Evolutionary conservation across 2,113 vertebrate species (phyloP), one percentile per base, ranked within the genome.

Genomic region (Megaleporinus macrocephalus): DNA sequence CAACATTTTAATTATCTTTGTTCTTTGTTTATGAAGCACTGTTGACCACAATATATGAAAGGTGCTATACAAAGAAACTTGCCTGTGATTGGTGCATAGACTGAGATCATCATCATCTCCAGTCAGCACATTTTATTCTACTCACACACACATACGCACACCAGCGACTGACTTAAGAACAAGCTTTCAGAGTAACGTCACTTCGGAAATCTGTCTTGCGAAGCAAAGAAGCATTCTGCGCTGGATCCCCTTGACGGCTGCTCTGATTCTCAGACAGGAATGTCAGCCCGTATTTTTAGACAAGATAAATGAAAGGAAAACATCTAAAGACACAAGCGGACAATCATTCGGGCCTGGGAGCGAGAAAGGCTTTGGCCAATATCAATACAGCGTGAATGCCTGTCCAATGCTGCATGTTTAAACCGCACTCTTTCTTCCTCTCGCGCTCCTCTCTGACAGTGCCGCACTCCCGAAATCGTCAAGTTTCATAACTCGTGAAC

Each of bases 201-300:
- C 5, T 16, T 33, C 15, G 20, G 7, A 33, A 5, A 29, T 16
- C 18, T 33, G 29, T 33, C 65, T 24, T 29, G 51, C 47, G 72
- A 47, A 59, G 51, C 83, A 33, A 36, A 6, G 6, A 36, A n/a
- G n/a, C 33, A 6, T 36, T 36, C 6, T 36, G 33, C 6, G 33
- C 33, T 36, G 65, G 14, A 78, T 84, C 83, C 63, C 68, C 78
- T 79, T 61, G 15, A n/a, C 22, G 41, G 29, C 26, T 47, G 20
- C 51, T 59, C 27, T 13, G 2, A 27, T 61, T 47, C 61, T 76
- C 47, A 76, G 49, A 51, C 57, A 51, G 22, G 71, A 63, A 75
- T 69, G 84, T 73, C 70, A 72, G 22, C 1, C 63, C 82, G 73
- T 86, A 87, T 79, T 90, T 89, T 87, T 83, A 85, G 27, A 83